Evolutionary conservation across 2,888 invertebrate species (phyloP), one percentile per base, ranked within the genome.

Genomic region (Folsomia manolachei): DNA sequence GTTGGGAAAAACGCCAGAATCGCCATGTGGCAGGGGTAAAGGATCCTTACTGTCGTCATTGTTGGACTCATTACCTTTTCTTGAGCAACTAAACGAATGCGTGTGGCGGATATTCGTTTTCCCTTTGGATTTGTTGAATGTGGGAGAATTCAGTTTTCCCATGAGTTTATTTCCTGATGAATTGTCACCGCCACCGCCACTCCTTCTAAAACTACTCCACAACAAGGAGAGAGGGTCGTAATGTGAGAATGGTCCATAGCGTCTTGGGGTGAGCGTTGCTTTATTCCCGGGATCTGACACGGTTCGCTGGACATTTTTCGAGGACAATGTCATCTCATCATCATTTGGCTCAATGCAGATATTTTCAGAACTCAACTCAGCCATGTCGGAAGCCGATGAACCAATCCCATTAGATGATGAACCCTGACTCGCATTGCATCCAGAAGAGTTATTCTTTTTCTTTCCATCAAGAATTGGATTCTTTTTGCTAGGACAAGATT

Each of bases 51-150:
- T 67, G 27, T 79, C 74, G 25, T 75, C 71, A 63, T 71, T 71
- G 24, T 70, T 62, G 21, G 39, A 56, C 18, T 27, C 61, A 60
- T 63, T 63, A 26, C 75, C 78, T 39, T 80, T 81, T 70, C 71
- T 78, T 65, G 75, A 79, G 73, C 80, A 82, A 21, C 82, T 81
- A 78, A 83, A 83, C 2, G 83, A 83, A 75, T 82, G 82, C 25
- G 82, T 82, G 66, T 82, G 81, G 53, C 82, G 82, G 75, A 83
- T 80, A 71, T 79, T 79, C 27, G 78, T 74, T 69, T 75, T 76
- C 62, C 81, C 81, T 71, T 78, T 79, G 70, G 78, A 39, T 39
- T 39, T 39, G 7, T 9, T 9, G 4, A 77, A 75, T 64, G 74
- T 73, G 64, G 75, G 73, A 63, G 79, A 76, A 71, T 66, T n/a